Conservation (phyloP, 2,113 vertebrate species). For the Forbesichthys agassizii region DNA sequence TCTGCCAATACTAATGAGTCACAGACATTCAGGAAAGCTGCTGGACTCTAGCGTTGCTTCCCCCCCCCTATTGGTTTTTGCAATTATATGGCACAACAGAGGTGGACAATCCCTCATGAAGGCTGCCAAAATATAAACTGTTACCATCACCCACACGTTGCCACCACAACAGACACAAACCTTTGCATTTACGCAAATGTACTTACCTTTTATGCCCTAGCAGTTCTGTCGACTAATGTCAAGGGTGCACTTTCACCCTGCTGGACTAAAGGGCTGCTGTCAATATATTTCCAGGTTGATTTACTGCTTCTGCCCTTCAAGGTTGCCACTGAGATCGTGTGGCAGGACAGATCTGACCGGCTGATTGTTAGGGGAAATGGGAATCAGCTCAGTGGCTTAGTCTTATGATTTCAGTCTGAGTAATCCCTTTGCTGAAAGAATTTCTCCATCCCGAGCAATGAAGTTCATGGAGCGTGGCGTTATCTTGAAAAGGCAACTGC, state of each 20-base stretch:
- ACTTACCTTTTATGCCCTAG: too few species aligned
- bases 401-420: slow-evolving; percentile 58
- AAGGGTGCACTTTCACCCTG: slow-evolving; percentile 2
- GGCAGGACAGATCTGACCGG: slow-evolving; percentile 43
- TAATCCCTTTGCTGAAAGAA: slow-evolving; percentile 50
- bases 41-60: slow-evolving; percentile 48
- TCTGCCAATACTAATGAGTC: slow-evolving; percentile 55
- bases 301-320: slow-evolving; percentile 48
- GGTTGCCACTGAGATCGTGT: slow-evolving; percentile 53
- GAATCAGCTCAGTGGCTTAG: slow-evolving; percentile 63
- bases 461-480: slow-evolving; percentile 38
- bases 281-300: slow-evolving; percentile 18
- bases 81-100: slow-evolving; percentile 40
- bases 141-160: slow-evolving; percentile 29
- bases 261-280: neutral
- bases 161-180: neutral
- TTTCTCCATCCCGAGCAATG: slow-evolving; percentile 38
- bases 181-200: too few species aligned
- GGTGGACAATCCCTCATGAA: slow-evolving; percentile 44
- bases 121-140: slow-evolving; percentile 44
- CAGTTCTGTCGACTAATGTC: too few species aligned
- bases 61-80: slow-evolving; percentile 36
- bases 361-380: slow-evolving; percentile 56
- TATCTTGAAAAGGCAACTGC: slow-evolving; percentile 34
- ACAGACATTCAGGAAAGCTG: slow-evolving; percentile 49